Percentiles rank a stretch among this genome's conserved stretches.
Evolutionary conservation across 2,888 invertebrate species (phyloP).

Genomic region (Ectemnius lituratus): DNA sequence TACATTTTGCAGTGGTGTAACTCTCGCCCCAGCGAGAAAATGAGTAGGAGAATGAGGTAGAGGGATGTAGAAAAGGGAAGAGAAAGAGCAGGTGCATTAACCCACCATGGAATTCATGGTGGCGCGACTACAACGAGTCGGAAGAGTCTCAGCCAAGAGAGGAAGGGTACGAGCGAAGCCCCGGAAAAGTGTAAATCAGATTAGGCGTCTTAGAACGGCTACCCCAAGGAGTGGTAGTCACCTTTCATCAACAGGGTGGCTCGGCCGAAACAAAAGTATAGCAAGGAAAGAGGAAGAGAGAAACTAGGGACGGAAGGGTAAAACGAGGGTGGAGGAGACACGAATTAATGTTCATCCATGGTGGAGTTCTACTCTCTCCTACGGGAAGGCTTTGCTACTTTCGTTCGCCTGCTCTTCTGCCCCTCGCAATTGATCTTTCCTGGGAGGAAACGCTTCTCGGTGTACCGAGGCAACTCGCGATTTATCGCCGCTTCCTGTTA

Average conservation of each 20-base stretch:
- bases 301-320: constrained; percentile 5
- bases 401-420: constrained; percentile 14
- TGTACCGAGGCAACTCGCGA: constrained; percentile 30
- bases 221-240: constrained; percentile 40
- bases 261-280: constrained; percentile 49
- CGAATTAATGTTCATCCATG: constrained; percentile 38
- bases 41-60: background rate
- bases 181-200: constrained; percentile 65
- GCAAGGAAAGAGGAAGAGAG: constrained; percentile 17
- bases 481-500: constrained; percentile 38
- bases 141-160: constrained; percentile 30
- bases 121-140: constrained; percentile 12
- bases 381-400: constrained; percentile 15
- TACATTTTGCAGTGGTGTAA: constrained; percentile 19
- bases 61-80: background rate
- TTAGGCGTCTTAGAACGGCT: constrained; percentile 54
- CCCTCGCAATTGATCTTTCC: constrained; percentile 36
- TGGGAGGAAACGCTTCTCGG: background rate
- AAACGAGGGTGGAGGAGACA: constrained; percentile 19
- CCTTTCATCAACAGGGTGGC: constrained; percentile 45
- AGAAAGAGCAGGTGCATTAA: constrained; percentile 18
- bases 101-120: constrained; percentile 27
- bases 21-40: background rate
- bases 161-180: constrained; percentile 40
- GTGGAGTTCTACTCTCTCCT: constrained; percentile 26